Conservation (phyloP, 2,113 vertebrate genomes). For the Neotoma lepida region DNA sequence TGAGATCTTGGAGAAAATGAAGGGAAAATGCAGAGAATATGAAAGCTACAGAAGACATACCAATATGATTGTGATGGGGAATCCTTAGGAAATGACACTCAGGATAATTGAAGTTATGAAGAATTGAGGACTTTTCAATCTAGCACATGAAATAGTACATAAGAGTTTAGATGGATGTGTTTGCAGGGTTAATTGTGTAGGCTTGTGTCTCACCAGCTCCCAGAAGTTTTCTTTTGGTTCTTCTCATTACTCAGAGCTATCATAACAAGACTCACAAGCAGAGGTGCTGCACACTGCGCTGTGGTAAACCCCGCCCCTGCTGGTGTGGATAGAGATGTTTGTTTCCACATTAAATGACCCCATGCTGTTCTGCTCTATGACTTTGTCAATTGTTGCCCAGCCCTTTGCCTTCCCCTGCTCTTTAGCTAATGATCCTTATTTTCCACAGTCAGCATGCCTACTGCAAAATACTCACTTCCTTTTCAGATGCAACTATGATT, state of each 20-base stretch:
- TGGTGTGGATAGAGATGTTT: neutral
- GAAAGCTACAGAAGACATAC: neutral
- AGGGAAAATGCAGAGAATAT: neutral
- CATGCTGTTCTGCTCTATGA: neutral
- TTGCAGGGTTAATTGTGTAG: constrained; percentile 19
- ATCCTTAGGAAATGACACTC: constrained; percentile 4
- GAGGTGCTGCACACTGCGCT: neutral
- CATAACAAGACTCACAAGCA: neutral
- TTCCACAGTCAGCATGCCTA: constrained; percentile 19
- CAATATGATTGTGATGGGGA: neutral
- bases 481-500: constrained; percentile 32
- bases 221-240: neutral
- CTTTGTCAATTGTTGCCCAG: neutral
- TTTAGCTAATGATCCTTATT: neutral
- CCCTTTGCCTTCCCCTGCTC: neutral
- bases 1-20: neutral
- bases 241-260: neutral
- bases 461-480: neutral
- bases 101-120: neutral
- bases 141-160: neutral
- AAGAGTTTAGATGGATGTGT: neutral
- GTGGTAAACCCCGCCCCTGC: neutral
- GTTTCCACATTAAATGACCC: neutral
- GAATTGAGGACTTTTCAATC: neutral
- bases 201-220: neutral